phyloP scores from a whole-genome alignment of 2,888 invertebrate species.

The Lasioglossum villosulum region DNA sequence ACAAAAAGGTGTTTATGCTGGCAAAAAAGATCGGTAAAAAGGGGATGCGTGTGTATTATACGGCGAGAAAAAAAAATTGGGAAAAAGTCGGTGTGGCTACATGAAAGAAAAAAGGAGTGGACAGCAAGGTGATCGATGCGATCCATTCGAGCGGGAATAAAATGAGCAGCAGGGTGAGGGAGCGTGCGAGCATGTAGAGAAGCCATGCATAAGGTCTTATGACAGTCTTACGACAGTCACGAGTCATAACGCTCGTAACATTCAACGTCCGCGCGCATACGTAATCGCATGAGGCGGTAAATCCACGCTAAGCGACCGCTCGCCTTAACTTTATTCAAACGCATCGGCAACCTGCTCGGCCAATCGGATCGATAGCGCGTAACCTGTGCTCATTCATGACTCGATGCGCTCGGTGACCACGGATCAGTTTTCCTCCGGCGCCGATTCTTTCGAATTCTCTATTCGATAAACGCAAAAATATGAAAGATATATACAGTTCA shows the following conservation, averaged over 20 bases:
- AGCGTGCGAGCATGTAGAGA: constrained; percentile 30
- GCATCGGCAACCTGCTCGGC: constrained; percentile 20
- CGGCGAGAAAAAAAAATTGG: background rate
- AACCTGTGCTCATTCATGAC: constrained; percentile 52
- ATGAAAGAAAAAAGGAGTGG: background rate
- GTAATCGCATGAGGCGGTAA: constrained; percentile 59
- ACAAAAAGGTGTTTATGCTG: background rate
- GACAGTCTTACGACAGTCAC: constrained; percentile 55
- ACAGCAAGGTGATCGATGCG: constrained; percentile 29
- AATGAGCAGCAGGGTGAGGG: constrained; percentile 16
- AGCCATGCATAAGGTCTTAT: constrained; percentile 50
- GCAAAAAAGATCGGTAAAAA: background rate
- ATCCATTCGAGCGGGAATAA: constrained; percentile 7
- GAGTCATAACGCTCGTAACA: constrained; percentile 56
- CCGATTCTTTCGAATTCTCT: background rate
- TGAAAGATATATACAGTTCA: no score
- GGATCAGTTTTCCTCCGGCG: constrained; percentile 4
- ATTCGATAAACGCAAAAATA: background rate
- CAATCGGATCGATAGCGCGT: constrained; percentile 46
- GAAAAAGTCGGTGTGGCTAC: background rate
- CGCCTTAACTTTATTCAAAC: constrained; percentile 52
- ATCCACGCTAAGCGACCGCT: constrained; percentile 56
- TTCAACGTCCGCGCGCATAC: constrained; percentile 49
- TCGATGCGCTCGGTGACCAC: constrained; percentile 24
- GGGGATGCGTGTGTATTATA: background rate